These are phyloP conservation scores for Leptinotarsa lineolata DNA, from an alignment of 1,140 invertebrate genomes.

Conservation along the genomic window DNA sequence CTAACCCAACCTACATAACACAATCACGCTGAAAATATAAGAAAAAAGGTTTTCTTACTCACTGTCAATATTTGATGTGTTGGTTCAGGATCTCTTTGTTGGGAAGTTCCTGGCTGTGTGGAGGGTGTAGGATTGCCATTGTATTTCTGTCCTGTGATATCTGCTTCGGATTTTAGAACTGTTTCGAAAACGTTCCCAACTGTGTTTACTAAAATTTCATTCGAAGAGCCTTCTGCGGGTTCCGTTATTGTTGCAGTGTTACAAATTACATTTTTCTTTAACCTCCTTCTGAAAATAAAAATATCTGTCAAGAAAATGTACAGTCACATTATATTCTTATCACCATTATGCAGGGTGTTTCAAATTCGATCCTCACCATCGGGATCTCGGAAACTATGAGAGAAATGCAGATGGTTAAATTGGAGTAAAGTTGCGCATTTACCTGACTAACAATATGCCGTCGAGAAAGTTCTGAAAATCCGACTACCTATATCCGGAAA, in stretches of 20 bases:
- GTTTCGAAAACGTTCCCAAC: conserved; percentile 53
- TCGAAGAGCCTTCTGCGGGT: conserved; percentile 57
- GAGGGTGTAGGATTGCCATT: conserved; percentile 7
- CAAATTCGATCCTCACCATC: too few relatives aligned
- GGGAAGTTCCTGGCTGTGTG: conserved; percentile 14
- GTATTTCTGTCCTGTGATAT: conserved; percentile 9
- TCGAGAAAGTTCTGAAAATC: too few relatives aligned
- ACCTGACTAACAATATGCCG: too few relatives aligned
- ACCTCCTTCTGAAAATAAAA: conserved; percentile 61
- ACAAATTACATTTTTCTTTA: conserved; percentile 61
- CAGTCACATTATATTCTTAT: too few relatives aligned
- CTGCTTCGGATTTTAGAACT: conserved; percentile 61
- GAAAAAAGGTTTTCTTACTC: neutral
- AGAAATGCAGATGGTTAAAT: too few relatives aligned
- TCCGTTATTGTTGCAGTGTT: conserved; percentile 58
- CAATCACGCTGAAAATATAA: neutral
- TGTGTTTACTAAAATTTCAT: conserved; percentile 27
- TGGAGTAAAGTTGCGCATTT: too few relatives aligned
- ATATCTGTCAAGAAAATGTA: neutral
- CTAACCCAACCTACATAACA: neutral
- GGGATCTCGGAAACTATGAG: too few relatives aligned
- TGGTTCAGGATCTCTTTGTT: conserved; percentile 17
- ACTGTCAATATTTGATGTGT: conserved; percentile 25
- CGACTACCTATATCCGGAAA: too few relatives aligned
- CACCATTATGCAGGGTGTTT: too few relatives aligned